These are phyloP conservation scores for Erythrolamprus reginae DNA, from an alignment of 2,113 vertebrate genomes.

Conservation along the genomic window DNA sequence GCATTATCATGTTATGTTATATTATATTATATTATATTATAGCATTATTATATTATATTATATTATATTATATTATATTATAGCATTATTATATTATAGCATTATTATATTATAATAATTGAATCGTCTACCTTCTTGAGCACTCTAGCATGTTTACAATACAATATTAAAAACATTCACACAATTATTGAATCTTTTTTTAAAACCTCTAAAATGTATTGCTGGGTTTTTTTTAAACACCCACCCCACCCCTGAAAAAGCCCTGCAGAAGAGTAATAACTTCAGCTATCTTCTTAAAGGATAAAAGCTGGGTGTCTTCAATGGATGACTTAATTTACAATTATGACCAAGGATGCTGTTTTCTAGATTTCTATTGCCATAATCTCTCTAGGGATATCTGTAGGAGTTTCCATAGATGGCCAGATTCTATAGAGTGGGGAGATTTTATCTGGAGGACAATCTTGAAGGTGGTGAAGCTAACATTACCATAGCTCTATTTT, in stretches of 20 bases:
- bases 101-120: neutral
- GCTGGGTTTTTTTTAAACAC: neutral
- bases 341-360: neutral
- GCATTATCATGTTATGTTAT: too few relatives aligned
- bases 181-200: neutral
- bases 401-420: neutral
- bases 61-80: neutral
- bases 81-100: too few relatives aligned
- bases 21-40: too few relatives aligned
- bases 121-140: neutral
- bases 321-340: neutral
- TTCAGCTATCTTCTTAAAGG: neutral
- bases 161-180: neutral
- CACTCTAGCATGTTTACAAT: neutral
- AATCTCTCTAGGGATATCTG: neutral
- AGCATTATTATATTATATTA: too few relatives aligned
- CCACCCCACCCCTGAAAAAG: rapidly evolving
- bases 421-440: neutral
- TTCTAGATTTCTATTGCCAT: neutral
- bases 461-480: neutral
- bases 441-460: neutral
- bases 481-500: neutral
- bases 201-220: neutral
- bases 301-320: neutral
- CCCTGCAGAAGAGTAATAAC: neutral